phyloP scores from a whole-genome alignment of 2,797 vertebrate genomes.

The Eulemur rubriventer region DNA sequence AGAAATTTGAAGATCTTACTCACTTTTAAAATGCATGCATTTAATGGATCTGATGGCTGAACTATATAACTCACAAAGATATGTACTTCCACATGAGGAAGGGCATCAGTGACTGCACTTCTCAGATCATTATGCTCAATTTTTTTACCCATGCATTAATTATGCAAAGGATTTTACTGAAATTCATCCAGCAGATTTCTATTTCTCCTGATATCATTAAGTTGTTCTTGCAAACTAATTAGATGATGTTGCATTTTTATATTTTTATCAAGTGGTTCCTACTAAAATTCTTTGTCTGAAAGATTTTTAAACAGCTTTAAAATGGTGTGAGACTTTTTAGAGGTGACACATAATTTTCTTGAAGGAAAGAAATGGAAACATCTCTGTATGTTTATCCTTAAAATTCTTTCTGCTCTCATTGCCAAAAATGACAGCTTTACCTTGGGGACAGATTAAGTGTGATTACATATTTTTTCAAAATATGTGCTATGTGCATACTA shows the following conservation, averaged over 20 bases:
- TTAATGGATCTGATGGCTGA: neutral
- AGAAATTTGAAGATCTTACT: neutral
- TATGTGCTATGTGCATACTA: neutral
- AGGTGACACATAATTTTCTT: constrained; percentile 22
- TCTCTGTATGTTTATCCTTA: constrained; percentile 37
- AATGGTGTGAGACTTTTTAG: constrained; percentile 24
- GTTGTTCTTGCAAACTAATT: constrained; percentile 43
- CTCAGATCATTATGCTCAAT: neutral
- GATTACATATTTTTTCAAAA: neutral
- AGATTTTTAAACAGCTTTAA: constrained; percentile 51
- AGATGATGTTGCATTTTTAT: constrained; percentile 32
- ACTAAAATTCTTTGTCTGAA: constrained; percentile 49
- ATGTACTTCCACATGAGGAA: neutral
- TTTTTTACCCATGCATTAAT: constrained; percentile 33
- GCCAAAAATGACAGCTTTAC: constrained; percentile 27
- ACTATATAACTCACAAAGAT: neutral
- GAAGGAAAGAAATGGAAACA: neutral
- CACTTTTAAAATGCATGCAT: neutral
- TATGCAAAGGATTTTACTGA: constrained; percentile 59
- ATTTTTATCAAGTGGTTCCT: constrained; percentile 36
- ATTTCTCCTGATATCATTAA: constrained; percentile 34
- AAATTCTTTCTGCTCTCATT: constrained; percentile 8
- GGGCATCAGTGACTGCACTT: neutral
- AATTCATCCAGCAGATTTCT: constrained; percentile 47
- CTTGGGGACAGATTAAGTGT: neutral